Conservation (phyloP, 2,113 vertebrate species). For the Pseudonaja textilis region DNA sequence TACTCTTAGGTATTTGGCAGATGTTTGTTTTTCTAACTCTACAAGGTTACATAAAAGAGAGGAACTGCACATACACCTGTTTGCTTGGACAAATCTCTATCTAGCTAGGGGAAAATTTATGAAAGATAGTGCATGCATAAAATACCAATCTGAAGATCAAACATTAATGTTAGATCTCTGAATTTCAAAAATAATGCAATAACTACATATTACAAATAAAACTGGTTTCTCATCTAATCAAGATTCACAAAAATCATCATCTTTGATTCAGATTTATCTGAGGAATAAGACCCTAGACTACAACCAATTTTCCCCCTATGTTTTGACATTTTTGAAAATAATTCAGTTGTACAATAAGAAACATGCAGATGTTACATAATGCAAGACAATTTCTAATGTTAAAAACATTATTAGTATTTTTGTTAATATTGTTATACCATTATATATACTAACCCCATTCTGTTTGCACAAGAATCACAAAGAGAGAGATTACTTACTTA, state of each 20-base stretch:
- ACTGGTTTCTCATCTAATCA: neutral
- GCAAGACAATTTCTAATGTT: neutral
- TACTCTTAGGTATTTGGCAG: neutral
- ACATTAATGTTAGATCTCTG: neutral
- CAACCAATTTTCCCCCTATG: neutral
- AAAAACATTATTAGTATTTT: neutral
- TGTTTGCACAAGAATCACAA: neutral
- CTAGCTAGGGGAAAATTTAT: neutral
- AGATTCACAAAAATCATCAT: neutral
- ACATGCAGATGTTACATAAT: neutral
- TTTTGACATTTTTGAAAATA: neutral
- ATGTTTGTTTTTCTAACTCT: neutral
- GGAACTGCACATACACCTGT: neutral
- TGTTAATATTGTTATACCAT: neutral
- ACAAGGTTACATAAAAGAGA: neutral
- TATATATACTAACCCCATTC: neutral
- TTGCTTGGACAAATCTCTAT: neutral
- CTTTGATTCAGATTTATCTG: neutral
- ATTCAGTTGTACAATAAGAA: neutral
- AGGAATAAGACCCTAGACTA: neutral
- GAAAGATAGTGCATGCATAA: neutral
- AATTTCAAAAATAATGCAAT: constrained; percentile 5
- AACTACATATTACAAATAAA: neutral
- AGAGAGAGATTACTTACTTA: constrained; percentile 77
- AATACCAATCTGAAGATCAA: neutral